A percentile compares a stretch with the other conserved stretches of the same genome.
Conservation (phyloP, 2,113 vertebrate genomes). For the Xiphorhynchus elegans region DNA sequence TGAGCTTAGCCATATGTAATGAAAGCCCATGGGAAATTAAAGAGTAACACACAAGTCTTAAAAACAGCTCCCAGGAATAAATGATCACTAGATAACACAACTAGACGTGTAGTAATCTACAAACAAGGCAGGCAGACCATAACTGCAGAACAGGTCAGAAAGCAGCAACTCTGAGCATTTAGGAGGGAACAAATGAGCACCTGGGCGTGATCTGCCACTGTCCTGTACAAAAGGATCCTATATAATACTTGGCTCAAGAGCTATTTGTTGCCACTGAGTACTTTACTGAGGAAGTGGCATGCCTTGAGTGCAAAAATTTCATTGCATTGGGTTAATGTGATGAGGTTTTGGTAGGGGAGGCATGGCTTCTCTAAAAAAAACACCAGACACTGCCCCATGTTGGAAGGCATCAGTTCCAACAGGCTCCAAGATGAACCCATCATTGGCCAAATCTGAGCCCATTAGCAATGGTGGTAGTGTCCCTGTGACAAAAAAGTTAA, state of each 20-base stretch:
- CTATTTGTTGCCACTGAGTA: background rate
- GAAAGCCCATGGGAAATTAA: background rate
- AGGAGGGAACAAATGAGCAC: background rate
- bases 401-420: background rate
- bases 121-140: background rate
- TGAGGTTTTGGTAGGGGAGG: background rate
- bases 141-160: background rate
- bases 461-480: rapidly evolving
- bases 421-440: background rate
- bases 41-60: background rate
- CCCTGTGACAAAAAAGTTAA: background rate
- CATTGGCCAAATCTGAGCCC: background rate
- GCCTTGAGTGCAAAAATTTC: background rate
- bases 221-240: background rate
- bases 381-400: background rate
- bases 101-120: background rate
- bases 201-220: background rate
- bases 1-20: background rate
- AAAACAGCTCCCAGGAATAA: background rate
- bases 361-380: background rate
- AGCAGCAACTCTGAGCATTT: background rate
- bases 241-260: rapidly evolving
- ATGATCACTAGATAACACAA: background rate
- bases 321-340: background rate
- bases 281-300: background rate